Conservation (phyloP, 1,140 invertebrate genomes). For the Brachionus manjavacas region DNA sequence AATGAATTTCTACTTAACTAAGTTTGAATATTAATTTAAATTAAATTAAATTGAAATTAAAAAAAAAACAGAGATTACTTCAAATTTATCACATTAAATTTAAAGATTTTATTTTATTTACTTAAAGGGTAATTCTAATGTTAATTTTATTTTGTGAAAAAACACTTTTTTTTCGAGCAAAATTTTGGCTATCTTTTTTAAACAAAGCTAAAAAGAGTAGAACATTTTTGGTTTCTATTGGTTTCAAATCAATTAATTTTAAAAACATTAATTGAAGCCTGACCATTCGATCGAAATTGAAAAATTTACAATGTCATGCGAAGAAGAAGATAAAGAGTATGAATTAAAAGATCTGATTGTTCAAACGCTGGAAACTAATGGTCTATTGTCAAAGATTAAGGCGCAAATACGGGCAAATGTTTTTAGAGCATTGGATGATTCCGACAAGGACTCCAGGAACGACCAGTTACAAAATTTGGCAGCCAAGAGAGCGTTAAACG, state of each 20-base stretch:
- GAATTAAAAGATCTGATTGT: slow-evolving; percentile 39
- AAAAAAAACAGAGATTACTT: too few relatives aligned
- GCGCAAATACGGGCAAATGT: slow-evolving; percentile 25
- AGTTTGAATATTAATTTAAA: too few relatives aligned
- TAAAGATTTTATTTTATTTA: not conserved
- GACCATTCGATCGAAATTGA: not conserved
- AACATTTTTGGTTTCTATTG: slow-evolving; percentile 26
- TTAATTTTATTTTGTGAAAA: not conserved
- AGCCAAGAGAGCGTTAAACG: not conserved
- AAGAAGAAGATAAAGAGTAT: slow-evolving; percentile 40
- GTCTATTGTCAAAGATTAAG: slow-evolving; percentile 32
- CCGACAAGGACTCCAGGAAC: not conserved
- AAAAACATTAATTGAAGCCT: not conserved
- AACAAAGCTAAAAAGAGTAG: not conserved
- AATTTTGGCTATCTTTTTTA: not conserved
- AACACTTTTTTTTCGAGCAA: not conserved
- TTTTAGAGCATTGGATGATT: slow-evolving; percentile 13
- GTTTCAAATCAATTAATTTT: not conserved
- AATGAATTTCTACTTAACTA: too few relatives aligned
- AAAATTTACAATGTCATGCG: slow-evolving; percentile 7
- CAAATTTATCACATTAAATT: not conserved
- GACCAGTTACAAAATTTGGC: not conserved
- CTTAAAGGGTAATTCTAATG: not conserved
- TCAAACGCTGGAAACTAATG: slow-evolving; percentile 32
- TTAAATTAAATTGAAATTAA: too few relatives aligned